Conservation (phyloP, 2,797 vertebrate species). For the Peromyscus nudipes region DNA sequence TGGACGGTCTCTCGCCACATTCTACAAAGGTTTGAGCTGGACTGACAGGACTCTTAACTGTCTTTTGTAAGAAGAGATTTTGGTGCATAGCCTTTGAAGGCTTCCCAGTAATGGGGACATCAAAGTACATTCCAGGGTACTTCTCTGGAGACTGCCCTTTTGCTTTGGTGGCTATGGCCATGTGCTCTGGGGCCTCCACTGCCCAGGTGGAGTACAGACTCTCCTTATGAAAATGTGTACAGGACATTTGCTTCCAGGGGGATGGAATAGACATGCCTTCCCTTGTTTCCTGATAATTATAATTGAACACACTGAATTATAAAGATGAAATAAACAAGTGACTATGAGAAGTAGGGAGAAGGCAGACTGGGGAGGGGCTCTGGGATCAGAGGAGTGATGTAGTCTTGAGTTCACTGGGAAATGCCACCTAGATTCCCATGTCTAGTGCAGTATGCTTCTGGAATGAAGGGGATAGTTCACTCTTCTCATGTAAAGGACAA, state of each 20-base stretch:
- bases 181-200: not conserved
- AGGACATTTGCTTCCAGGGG: not conserved
- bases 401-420: not conserved
- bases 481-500: not conserved
- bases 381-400: fast-evolving
- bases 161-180: not conserved
- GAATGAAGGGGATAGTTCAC: not conserved
- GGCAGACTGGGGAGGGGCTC: not conserved
- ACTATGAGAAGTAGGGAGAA: not conserved
- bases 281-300: not conserved
- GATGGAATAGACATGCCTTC: not conserved
- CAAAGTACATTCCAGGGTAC: not conserved
- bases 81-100: not conserved
- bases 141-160: not conserved
- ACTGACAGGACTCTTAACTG: not conserved
- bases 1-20: not conserved
- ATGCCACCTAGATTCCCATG: not conserved
- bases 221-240: not conserved
- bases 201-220: not conserved
- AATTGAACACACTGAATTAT: not conserved
- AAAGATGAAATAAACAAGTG: not conserved
- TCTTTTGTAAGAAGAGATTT: not conserved
- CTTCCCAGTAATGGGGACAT: not conserved
- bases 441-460: not conserved
- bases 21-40: not conserved